Evolutionary conservation across 2,113 vertebrate genomes (phyloP).

Genomic region (Poeciliopsis occidentalis): DNA sequence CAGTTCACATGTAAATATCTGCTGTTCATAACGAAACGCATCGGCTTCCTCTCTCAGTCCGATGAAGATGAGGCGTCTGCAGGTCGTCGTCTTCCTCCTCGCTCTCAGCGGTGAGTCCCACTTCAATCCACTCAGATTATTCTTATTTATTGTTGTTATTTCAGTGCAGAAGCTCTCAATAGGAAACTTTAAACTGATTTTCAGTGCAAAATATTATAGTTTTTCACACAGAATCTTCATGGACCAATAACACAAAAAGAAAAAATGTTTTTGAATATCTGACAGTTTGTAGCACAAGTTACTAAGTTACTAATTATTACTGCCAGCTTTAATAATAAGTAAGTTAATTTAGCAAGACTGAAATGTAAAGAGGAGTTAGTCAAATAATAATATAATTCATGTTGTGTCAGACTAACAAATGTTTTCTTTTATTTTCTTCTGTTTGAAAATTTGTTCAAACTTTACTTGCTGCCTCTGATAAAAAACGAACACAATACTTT

Average conservation of each 20-base stretch:
- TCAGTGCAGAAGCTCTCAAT: neutral
- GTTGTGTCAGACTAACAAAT: no score
- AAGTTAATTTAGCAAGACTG: no score
- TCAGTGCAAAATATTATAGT: neutral
- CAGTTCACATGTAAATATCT: neutral
- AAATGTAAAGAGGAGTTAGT: no score
- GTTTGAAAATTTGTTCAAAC: no score
- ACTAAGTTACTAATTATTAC: no score
- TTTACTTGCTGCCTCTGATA: no score
- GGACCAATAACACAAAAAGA: neutral
- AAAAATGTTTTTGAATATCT: neutral
- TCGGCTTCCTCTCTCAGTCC: conserved; percentile 9
- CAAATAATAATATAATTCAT: no score
- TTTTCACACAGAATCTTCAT: neutral
- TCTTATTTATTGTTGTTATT: neutral
- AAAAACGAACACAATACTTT: no score
- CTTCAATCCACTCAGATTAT: neutral
- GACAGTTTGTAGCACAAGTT: neutral
- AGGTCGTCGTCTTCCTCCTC: conserved; percentile 13
- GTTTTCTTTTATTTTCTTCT: no score
- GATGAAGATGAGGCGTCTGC: conserved; percentile 18
- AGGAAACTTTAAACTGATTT: neutral
- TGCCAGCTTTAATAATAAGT: neutral
- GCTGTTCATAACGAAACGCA: conserved; percentile 18
- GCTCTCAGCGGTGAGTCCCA: conserved; percentile 34